Conservation (phyloP, 2,888 invertebrate genomes). For the Fragum whitleyi region DNA sequence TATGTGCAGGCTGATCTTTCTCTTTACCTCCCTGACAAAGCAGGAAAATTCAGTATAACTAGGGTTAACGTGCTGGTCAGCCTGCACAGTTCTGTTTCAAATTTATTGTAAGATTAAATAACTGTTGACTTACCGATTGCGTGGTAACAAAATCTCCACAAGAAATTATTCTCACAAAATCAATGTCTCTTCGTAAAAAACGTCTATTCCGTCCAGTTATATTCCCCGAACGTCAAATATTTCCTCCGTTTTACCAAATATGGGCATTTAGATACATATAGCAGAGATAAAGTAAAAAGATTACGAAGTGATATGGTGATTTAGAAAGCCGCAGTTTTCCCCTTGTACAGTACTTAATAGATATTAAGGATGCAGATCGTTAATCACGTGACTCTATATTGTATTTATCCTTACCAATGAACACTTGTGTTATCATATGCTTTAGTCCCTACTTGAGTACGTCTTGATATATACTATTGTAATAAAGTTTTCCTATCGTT, state of each 20-base stretch:
- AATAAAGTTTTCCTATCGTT: too few relatives aligned
- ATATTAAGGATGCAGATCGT: constrained; percentile 20
- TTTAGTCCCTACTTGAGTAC: too few relatives aligned
- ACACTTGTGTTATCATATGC: neutral
- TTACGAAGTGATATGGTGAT: neutral
- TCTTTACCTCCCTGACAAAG: too few relatives aligned
- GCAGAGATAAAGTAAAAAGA: neutral
- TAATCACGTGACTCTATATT: constrained; percentile 14
- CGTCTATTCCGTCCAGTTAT: neutral
- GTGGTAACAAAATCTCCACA: neutral
- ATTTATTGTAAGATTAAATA: too few relatives aligned
- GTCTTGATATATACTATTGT: too few relatives aligned
- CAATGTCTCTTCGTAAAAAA: neutral
- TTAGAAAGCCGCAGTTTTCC: neutral
- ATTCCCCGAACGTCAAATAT: neutral
- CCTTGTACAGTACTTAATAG: constrained; percentile 1
- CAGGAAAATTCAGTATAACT: too few relatives aligned
- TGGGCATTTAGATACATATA: constrained; percentile 7
- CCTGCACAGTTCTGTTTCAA: too few relatives aligned
- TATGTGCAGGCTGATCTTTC: too few relatives aligned
- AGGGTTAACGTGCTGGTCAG: too few relatives aligned
- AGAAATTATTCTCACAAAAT: neutral
- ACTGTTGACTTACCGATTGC: neutral
- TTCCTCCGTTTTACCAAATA: constrained; percentile 14
- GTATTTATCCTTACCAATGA: neutral